Evolutionary conservation across 2,888 invertebrate genomes (phyloP), one percentile per base, ranked within the genome.

Genomic region (Plagodis pulveraria): DNA sequence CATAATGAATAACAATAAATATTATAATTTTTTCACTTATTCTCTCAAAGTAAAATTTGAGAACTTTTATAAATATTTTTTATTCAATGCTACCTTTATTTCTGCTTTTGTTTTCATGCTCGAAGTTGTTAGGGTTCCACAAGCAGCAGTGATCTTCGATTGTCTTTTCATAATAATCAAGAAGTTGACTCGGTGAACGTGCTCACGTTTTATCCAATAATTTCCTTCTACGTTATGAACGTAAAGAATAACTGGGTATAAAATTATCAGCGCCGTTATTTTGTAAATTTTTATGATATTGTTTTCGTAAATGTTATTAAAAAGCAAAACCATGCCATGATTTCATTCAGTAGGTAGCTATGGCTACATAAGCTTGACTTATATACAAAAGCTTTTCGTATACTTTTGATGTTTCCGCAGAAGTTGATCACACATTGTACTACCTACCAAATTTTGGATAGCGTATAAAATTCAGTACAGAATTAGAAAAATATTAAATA

Each of bases 261-360:
- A 90, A 86, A 84, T 80, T 86, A 2, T 87, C 80, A 84, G 83
- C 86, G 85, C 78, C 84, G 80, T 81, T 84, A 87, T 88, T 91
- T 22, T 89, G 83, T 80, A 86, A 83, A 85, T 84, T 89, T 89
- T 90, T 90, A 90, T 86, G 76, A 80, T 83, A 88, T 86, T 89
- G 89, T 88, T 88, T 89, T 83, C 82, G 81, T 87, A 88, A 89
- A 90, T 80, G 84, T 83, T 88, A 86, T 87, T 72, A 86, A 86
- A 87, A 87, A 84, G 81, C 68, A 66, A 71, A 73, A 73, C 65
- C 69, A 64, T 80, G 73, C 73, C 74, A 78, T 77, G 77, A 78
- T 80, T 77, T 76, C 75, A 80, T 77, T 78, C 78, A 36, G 36
- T 36, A 6, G 50, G 63, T 44, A 65, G 68, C 66, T 49, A 66